Evolutionary conservation across 2,797 vertebrate genomes (phyloP).

Genomic region (Cuculus canorus): DNA sequence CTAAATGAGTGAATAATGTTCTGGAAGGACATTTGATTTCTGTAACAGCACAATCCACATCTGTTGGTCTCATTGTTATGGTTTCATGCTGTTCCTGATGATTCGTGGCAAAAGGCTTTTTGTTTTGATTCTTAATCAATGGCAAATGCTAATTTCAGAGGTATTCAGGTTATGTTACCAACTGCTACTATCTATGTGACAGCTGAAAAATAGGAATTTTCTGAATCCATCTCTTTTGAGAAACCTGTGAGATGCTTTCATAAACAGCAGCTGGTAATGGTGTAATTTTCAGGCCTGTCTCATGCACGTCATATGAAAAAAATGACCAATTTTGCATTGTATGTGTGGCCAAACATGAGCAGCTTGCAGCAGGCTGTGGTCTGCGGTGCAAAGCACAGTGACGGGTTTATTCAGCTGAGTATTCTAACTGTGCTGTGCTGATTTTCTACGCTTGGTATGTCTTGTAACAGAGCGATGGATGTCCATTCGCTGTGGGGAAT

Average conservation of each 20-base stretch:
- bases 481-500: background rate
- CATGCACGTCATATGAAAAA: background rate
- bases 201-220: background rate
- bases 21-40: constrained; percentile 14
- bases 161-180: background rate
- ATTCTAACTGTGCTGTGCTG: background rate
- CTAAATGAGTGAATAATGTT: constrained; percentile 40
- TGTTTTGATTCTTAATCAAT: background rate
- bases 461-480: background rate
- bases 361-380: background rate
- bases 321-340: background rate
- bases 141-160: background rate
- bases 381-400: background rate
- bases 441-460: background rate
- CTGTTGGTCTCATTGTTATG: background rate
- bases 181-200: background rate
- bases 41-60: background rate
- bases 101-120: background rate
- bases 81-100: constrained; percentile 24
- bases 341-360: background rate
- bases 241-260: background rate
- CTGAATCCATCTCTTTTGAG: background rate
- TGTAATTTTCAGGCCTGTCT: background rate
- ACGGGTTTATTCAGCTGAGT: background rate
- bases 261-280: background rate